Base-by-base conservation (phyloP, 1,140 invertebrate species). In the Bombus breviceps region DNA sequence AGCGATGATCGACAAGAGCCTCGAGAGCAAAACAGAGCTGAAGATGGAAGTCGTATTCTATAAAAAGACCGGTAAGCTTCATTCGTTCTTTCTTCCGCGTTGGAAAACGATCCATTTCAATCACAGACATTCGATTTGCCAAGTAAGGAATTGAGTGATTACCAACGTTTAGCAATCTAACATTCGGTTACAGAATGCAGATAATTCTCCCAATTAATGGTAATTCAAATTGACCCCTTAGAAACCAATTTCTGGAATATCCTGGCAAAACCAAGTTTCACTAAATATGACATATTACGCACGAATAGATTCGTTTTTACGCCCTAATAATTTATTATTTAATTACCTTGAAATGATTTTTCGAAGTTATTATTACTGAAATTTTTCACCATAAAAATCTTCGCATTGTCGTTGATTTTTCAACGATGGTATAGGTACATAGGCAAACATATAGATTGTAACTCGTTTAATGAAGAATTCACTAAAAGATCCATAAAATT, bases 21-120 rank as follows among this genome's bases (percentile, higher is more conserved):
- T 99, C 75, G 98, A 98, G 92, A 97, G 96, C 75, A 99, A 99
- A 95, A 97, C 97, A 86, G 98, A 99, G 95, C 96, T 99, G 75
- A 99, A 99, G 95, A 96, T 98, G 78, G 98, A 99, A 96, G 97
- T 99, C 84, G 97, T 98, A 90, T 98, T 99, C 94, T 99, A 99
- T 95, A 99, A 98, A 94, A 99, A 99, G 95, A 98, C 97, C 96
- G 98, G 98, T 99, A 95, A 97, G 97, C 10, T 75, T 37, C 18
- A 18, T 66, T 39, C 32, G 3, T 8, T 53, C 47, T 22, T 53
- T 53, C 47, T 22, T 53, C 47, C 47, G 47, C 18, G 47, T 53
- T 53, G 22, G 47, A 53, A 53, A 53, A 53, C 18, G 47, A 66
- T 32, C 18, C 34, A 25, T 22, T 22, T 68, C 32, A 1, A 68